These are phyloP conservation scores for Mobula hypostoma DNA, from an alignment of 2,113 vertebrate genomes.

Conservation along the genomic window DNA sequence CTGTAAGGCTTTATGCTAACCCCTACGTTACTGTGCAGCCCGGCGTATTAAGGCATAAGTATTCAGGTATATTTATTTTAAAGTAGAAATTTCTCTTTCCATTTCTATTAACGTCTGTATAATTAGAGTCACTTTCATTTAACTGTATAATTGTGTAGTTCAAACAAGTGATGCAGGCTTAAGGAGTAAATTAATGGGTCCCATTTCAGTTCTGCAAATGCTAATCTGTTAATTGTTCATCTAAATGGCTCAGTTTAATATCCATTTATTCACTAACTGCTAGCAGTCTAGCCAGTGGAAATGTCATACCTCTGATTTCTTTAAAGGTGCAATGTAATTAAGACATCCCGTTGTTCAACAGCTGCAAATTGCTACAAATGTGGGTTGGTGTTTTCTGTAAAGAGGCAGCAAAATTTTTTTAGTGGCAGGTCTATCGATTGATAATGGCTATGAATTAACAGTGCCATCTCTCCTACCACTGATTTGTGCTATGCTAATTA, in stretches of 20 bases:
- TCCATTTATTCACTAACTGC: constrained; percentile 13
- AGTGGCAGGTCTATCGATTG: not conserved
- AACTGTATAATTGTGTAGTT: constrained; percentile 19
- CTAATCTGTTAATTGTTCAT: constrained; percentile 37
- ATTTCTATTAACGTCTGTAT: not conserved
- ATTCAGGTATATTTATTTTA: not conserved
- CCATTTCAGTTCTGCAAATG: constrained; percentile 28
- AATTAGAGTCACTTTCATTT: constrained; percentile 22
- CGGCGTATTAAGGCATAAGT: too few relatives aligned
- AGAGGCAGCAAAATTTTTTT: not conserved
- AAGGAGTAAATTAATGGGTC: constrained; percentile 30
- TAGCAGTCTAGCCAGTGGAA: not conserved
- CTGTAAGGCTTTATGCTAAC: too few relatives aligned
- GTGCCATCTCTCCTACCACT: not conserved
- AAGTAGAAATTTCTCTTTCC: not conserved
- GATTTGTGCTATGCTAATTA: not conserved
- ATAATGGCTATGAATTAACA: not conserved
- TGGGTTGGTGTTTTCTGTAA: not conserved
- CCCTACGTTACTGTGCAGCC: too few relatives aligned
- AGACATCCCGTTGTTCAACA: not conserved
- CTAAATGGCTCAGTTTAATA: constrained; percentile 34
- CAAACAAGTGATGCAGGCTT: constrained; percentile 29
- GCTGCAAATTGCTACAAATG: constrained; percentile 18
- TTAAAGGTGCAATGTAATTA: constrained; percentile 17
- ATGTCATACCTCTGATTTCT: constrained; percentile 19